Percentiles rank a stretch among this genome's conserved stretches.
phyloP scores from a whole-genome alignment of 2,797 vertebrate species.

The Coranthus polyacanthus region DNA sequence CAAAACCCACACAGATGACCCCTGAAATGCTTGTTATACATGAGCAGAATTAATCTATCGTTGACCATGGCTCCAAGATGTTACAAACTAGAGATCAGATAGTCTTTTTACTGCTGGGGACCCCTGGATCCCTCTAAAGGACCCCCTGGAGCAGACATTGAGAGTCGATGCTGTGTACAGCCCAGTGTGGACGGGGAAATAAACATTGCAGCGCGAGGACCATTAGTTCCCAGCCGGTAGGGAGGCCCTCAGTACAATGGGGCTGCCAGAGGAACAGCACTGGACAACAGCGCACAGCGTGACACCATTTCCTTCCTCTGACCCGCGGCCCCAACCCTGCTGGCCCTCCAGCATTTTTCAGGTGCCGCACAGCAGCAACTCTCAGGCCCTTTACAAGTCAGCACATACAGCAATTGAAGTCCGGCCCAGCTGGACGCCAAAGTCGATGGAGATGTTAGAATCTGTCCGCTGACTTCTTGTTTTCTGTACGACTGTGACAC shows the following conservation, averaged over 20 bases:
- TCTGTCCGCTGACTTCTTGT: conserved; percentile 26
- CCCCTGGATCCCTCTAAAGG: conserved; percentile 2
- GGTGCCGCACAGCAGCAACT: conserved; percentile 75
- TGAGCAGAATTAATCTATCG: too few relatives aligned
- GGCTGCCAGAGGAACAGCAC: conserved; percentile 77
- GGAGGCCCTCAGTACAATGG: conserved; percentile 80
- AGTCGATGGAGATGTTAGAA: conserved; percentile 48
- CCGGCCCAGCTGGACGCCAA: conserved; percentile 45
- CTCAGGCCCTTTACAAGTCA: conserved; percentile 57
- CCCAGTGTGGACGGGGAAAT: conserved; percentile 45
- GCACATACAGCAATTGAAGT: conserved; percentile 39
- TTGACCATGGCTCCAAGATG: too few relatives aligned
- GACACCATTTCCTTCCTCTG: conserved; percentile 87
- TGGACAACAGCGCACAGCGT: conserved; percentile 81
- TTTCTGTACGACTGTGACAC: too few relatives aligned
- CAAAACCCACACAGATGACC: too few relatives aligned
- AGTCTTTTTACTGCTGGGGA: not conserved
- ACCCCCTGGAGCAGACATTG: conserved; percentile 16
- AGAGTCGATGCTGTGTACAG: conserved; percentile 16
- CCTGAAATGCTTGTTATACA: too few relatives aligned
- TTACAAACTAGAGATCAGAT: not conserved
- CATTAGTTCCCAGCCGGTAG: conserved; percentile 75
- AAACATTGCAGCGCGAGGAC: conserved; percentile 60
- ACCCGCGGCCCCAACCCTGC: conserved; percentile 61
- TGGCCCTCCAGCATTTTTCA: conserved; percentile 70